Percentiles rank a stretch among this genome's conserved stretches.
These are phyloP conservation scores for Ceratosolen solmsi DNA, from an alignment of 1,140 invertebrate species.

Conservation along the genomic window DNA sequence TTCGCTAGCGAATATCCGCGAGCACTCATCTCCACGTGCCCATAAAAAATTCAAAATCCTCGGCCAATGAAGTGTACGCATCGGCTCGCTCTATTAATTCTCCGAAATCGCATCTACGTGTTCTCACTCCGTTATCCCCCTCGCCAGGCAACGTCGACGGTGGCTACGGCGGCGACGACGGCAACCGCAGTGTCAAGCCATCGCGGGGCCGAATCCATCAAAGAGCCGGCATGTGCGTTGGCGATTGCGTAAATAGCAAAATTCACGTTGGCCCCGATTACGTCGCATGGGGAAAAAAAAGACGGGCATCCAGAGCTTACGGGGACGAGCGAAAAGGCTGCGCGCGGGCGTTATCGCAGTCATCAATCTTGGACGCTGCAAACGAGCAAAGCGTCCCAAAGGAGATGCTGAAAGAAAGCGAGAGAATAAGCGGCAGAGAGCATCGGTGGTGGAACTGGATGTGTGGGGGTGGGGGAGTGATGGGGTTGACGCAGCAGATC, in stretches of 20 bases:
- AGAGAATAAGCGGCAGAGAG: not conserved
- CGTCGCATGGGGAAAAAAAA: constrained; percentile 20
- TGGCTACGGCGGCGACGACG: not conserved
- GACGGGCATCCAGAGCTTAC: not conserved
- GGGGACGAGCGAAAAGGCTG: not conserved
- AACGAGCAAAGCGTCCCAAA: constrained; percentile 42
- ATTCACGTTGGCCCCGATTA: not conserved
- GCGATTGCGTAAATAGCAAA: constrained; percentile 39
- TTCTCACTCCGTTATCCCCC: too few species aligned
- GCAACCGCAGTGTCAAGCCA: constrained; percentile 12
- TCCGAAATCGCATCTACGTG: constrained; percentile 2
- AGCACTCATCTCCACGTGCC: not conserved
- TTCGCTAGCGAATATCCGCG: not conserved
- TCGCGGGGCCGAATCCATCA: constrained; percentile 37
- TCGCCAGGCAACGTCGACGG: not conserved
- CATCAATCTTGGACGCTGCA: constrained; percentile 45
- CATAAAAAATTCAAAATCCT: constrained; percentile 33
- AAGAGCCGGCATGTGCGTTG: not conserved
- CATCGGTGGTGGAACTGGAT: not conserved
- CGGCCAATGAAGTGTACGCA: constrained; percentile 13
- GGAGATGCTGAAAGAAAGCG: constrained; percentile 8
- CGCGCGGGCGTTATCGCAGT: constrained; percentile 38
- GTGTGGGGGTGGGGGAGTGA: constrained; percentile 2
- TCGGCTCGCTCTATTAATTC: constrained; percentile 35
- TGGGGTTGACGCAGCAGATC: constrained; percentile 50